These are phyloP conservation scores for Nomada goodeniana DNA, from an alignment of 2,888 invertebrate species.

Conservation along the genomic window DNA sequence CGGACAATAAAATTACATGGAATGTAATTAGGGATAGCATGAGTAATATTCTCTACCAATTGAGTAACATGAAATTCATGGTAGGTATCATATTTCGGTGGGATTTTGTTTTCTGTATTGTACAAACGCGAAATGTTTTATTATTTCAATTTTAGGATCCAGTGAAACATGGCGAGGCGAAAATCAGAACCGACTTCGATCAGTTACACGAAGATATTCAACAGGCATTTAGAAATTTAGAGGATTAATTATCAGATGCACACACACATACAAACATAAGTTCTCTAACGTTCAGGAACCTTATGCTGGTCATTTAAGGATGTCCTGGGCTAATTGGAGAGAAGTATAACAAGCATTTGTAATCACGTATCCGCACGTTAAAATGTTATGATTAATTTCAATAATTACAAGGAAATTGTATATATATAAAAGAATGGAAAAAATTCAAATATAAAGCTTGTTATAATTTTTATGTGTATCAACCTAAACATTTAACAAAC, in stretches of 20 bases:
- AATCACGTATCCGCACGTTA: conserved; percentile 50
- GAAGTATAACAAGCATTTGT: conserved; percentile 33
- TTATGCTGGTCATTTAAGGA: conserved; percentile 71
- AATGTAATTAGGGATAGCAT: conserved; percentile 98
- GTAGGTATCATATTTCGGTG: conserved; percentile 84
- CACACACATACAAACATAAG: conserved; percentile 55
- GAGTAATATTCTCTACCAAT: conserved; percentile 97
- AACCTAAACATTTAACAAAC: conserved; percentile 35
- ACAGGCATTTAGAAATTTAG: conserved; percentile 98
- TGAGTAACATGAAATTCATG: conserved; percentile 99
- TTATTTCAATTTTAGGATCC: conserved; percentile 90
- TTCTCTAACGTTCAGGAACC: conserved; percentile 55
- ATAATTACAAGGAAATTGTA: conserved; percentile 52
- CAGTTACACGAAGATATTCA: conserved; percentile 98
- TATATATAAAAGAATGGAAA: conserved; percentile 50
- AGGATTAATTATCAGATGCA: conserved; percentile 90
- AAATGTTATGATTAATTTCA: conserved; percentile 40
- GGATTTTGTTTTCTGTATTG: neutral
- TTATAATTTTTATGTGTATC: conserved; percentile 43
- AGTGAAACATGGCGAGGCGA: conserved; percentile 98
- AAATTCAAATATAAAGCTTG: conserved; percentile 45
- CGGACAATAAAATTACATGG: conserved; percentile 99
- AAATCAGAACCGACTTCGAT: conserved; percentile 98
- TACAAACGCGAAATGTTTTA: neutral
- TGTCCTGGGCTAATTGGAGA: conserved; percentile 60